These are phyloP conservation scores for Silurus asotus DNA, from an alignment of 2,113 vertebrate species.

Conservation along the genomic window DNA sequence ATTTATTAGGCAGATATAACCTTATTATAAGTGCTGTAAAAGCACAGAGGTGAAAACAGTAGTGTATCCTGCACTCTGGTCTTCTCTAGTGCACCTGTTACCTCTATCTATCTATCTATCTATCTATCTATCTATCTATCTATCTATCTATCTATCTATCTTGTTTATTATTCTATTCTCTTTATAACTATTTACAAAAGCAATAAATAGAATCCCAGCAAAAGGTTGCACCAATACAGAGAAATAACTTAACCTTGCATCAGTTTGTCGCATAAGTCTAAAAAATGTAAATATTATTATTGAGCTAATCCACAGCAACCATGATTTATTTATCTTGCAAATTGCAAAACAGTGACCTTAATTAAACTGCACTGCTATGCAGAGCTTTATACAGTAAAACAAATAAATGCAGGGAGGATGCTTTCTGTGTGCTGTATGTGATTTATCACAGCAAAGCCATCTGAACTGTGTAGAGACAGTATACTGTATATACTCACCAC, in stretches of 20 bases:
- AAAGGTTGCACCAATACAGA: neutral
- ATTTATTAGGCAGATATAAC: neutral
- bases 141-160: neutral
- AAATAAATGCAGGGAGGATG: neutral
- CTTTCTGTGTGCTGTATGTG: neutral
- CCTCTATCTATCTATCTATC: neutral
- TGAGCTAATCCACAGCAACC: neutral
- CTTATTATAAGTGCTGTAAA: neutral
- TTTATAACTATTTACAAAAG: neutral
- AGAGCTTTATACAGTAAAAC: neutral
- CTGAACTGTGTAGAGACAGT: slow-evolving; percentile 39
- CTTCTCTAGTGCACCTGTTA: slow-evolving; percentile 35
- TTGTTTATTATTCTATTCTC: too few species aligned
- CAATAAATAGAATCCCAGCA: neutral
- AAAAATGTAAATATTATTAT: slow-evolving; percentile 28
- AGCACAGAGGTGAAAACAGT: neutral
- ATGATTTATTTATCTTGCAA: neutral
- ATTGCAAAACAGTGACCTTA: neutral
- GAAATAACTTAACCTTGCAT: slow-evolving; percentile 6
- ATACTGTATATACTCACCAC: slow-evolving; percentile 61
- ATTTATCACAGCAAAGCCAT: slow-evolving; percentile 22
- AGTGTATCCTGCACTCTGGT: neutral
- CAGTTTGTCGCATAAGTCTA: slow-evolving; percentile 10
- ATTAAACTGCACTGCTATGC: neutral
- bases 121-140: neutral